These are phyloP conservation scores for Odocoileus hemionus DNA, from an alignment of 2,113 vertebrate genomes.

Conservation along the genomic window DNA sequence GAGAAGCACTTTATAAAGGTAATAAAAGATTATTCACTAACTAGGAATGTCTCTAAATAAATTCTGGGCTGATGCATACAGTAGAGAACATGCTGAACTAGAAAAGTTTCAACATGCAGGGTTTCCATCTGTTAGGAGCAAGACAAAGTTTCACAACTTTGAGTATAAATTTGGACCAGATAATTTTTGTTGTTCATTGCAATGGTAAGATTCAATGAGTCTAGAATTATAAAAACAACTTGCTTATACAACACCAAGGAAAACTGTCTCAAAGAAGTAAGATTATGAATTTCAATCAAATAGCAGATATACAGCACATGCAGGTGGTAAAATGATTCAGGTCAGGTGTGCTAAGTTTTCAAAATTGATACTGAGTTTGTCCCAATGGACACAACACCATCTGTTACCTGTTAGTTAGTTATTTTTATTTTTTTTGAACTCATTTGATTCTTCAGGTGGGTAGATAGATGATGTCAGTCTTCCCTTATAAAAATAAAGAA, in stretches of 20 bases:
- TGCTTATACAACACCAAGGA: neutral
- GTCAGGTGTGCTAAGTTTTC: neutral
- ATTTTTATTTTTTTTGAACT: neutral
- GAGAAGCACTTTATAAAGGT: neutral
- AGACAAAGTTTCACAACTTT: neutral
- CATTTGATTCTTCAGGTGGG: neutral
- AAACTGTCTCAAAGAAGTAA: neutral
- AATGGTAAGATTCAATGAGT: neutral
- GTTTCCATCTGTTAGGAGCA: neutral
- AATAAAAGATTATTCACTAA: neutral
- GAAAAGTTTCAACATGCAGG: neutral
- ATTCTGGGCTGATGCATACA: neutral
- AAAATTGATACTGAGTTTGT: neutral
- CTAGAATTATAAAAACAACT: neutral
- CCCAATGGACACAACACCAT: neutral
- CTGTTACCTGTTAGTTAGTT: neutral
- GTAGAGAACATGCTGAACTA: neutral
- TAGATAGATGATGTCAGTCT: neutral
- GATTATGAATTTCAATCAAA: neutral
- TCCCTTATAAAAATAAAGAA: neutral
- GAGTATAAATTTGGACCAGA: neutral
- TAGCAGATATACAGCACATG: neutral
- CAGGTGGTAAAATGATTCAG: neutral
- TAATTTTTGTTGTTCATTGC: neutral
- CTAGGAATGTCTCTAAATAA: neutral